Evolutionary conservation across 1,140 invertebrate genomes (phyloP), one percentile per base, ranked within the genome.

Genomic region (Drosophila bifasciata): DNA sequence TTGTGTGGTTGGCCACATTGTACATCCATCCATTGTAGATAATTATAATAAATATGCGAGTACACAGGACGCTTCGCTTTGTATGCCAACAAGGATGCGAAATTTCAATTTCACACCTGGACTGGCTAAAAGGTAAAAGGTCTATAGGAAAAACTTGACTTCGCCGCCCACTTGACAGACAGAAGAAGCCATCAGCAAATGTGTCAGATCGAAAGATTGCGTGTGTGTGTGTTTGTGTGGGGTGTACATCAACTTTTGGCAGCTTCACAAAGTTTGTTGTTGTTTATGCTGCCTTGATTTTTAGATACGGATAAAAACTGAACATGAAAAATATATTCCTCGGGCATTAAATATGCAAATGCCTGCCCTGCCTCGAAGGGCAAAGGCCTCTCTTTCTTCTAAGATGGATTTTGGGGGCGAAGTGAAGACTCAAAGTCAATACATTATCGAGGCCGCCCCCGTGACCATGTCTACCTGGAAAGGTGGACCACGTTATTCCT

Each of bases 71-170:
- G 3, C 8, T n/a, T n/a, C n/a, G n/a, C n/a, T 73, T 52, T 53
- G 53, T 71, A 66, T 79, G 77, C n/a, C 78, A 67, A 57, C 72
- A 81, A 60, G 62, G 58, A 67, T 48, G 63, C 60, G 48, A 79
- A n/a, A 56, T 78, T 86, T 76, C 79, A 79, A 88, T 88, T 88
- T 88, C 78, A 88, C 83, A 88, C 71, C n/a, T n/a, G n/a, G n/a
- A n/a, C n/a, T n/a, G n/a, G n/a, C n/a, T n/a, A n/a, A n/a, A n/a
- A n/a, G n/a, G n/a, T n/a, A n/a, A n/a, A 28, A 1, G 19, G 19
- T n/a, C n/a, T n/a, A 21, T 3, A 21, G 19, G 2, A 21, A 19
- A n/a, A 21, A 21, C 3, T 53, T 55, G 49, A 48, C 63, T 28
- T 39, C 15, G 58, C n/a, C n/a, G n/a, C 55, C 68, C 52, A 55